Evolutionary conservation across 2,113 vertebrate species (phyloP).

Genomic region (Recurvirostra avosetta): DNA sequence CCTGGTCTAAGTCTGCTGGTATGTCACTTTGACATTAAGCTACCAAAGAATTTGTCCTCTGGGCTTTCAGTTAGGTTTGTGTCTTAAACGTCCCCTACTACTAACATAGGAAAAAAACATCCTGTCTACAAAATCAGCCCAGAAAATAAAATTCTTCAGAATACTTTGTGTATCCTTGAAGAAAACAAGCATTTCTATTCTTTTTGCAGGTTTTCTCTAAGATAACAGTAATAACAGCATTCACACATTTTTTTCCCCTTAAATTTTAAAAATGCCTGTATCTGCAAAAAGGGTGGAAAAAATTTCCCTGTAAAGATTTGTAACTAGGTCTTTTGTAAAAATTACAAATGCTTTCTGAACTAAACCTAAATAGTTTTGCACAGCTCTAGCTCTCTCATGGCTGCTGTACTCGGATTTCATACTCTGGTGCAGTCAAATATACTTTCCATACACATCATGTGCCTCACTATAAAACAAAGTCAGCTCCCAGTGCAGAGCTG

Average conservation of each 20-base stretch:
- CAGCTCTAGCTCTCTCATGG: neutral
- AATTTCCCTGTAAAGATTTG: neutral
- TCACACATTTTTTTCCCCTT: neutral
- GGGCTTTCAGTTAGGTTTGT: neutral
- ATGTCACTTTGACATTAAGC: neutral
- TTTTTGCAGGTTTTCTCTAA: neutral
- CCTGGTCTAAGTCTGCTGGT: neutral
- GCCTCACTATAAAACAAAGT: neutral
- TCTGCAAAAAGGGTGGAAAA: neutral
- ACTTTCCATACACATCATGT: neutral
- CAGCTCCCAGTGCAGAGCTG: neutral
- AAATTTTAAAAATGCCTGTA: neutral
- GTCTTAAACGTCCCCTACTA: neutral
- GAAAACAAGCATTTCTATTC: neutral
- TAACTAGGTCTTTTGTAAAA: neutral
- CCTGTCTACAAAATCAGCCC: neutral
- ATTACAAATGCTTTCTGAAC: neutral
- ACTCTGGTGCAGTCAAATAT: neutral
- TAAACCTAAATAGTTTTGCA: neutral
- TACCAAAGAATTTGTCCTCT: neutral
- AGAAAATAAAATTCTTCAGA: neutral
- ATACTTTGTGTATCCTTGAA: neutral
- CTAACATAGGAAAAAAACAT: neutral
- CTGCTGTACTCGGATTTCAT: conserved; percentile 3
- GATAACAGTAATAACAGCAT: neutral